Conservation (phyloP, 2,888 invertebrate species). For the Coleophora deauratella region DNA sequence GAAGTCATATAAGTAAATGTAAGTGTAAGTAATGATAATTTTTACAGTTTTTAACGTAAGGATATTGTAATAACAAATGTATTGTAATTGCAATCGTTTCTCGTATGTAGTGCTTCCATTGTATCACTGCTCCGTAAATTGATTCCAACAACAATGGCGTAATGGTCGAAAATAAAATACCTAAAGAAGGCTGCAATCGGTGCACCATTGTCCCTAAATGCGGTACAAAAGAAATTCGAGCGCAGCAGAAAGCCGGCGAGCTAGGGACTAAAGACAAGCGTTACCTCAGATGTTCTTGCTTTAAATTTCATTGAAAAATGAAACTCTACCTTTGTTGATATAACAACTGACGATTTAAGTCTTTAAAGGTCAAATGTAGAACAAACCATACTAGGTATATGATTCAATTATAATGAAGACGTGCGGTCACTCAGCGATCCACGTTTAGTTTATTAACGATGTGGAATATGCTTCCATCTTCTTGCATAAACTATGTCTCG, state of each 20-base stretch:
- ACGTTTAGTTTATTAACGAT: constrained; percentile 31
- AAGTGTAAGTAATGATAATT: too few species aligned
- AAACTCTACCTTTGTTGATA: too few species aligned
- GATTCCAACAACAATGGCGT: constrained; percentile 48
- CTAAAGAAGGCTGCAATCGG: constrained; percentile 55
- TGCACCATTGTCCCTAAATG: constrained; percentile 61
- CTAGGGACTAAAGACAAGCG: constrained; percentile 27
- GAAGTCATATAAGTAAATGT: too few species aligned
- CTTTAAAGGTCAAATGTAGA: too few species aligned
- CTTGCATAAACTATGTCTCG: constrained; percentile 21
- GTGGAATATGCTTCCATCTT: constrained; percentile 13
- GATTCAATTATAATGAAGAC: constrained; percentile 35
- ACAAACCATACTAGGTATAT: constrained; percentile 19
- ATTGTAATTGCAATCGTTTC: too few species aligned
- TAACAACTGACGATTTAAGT: too few species aligned
- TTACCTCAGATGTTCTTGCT: background rate
- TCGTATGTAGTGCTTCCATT: constrained; percentile 32
- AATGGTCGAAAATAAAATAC: constrained; percentile 58
- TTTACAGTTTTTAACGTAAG: too few species aligned
- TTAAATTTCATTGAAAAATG: too few species aligned
- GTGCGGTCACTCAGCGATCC: constrained; percentile 33
- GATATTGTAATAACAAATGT: too few species aligned
- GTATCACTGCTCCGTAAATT: constrained; percentile 42
- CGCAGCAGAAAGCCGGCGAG: constrained; percentile 36
- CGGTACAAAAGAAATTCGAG: constrained; percentile 50